These are phyloP conservation scores for Drosophila melanica DNA, from an alignment of 1,140 invertebrate genomes.

Conservation along the genomic window DNA sequence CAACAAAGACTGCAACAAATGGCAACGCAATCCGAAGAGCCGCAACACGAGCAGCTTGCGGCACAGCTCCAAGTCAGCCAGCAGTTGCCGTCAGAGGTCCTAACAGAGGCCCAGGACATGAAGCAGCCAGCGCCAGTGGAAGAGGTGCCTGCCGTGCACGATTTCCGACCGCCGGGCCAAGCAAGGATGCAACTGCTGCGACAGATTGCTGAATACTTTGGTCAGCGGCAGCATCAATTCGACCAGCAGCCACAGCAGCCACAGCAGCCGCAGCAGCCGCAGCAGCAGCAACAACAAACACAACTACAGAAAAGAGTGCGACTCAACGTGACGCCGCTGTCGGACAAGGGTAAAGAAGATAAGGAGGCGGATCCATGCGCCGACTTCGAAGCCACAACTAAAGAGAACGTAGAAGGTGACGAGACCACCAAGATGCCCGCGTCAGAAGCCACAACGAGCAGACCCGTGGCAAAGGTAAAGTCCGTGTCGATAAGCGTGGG, in stretches of 20 bases:
- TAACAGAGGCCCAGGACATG: neutral
- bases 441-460: neutral
- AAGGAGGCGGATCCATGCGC: neutral
- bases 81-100: neutral
- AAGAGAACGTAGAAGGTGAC: constrained; percentile 5
- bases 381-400: neutral
- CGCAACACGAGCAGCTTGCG: neutral
- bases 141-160: neutral
- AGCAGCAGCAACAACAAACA: neutral
- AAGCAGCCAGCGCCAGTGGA: neutral
- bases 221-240: constrained; percentile 4
- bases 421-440: neutral
- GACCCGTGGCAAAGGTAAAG: neutral
- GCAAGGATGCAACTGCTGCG: constrained; percentile 47
- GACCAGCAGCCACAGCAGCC: constrained; percentile 12
- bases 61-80: neutral
- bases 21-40: neutral
- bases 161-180: constrained; percentile 1
- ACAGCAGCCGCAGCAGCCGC: constrained; percentile 13
- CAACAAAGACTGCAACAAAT: neutral
- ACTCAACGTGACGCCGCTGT: neutral
- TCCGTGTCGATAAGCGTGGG: neutral
- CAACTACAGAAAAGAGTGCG: constrained; percentile 9
- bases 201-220: constrained; percentile 47
- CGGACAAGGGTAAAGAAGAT: neutral